Evolutionary conservation across 2,113 vertebrate genomes (phyloP), one percentile per base, ranked within the genome.

Genomic region (Pelobates fuscus): DNA sequence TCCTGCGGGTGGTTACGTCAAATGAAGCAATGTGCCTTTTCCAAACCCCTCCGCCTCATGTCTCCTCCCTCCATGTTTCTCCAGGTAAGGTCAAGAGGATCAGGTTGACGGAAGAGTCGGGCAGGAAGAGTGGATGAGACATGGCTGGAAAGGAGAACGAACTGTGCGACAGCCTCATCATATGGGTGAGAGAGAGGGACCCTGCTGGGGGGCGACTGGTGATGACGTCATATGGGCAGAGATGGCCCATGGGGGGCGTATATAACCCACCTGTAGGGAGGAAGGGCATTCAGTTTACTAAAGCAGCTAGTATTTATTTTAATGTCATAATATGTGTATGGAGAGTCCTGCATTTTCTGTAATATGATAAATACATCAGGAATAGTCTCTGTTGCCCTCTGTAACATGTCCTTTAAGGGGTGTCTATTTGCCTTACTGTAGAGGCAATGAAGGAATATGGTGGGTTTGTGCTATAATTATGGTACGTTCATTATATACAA

Each of bases 81-180:
- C 63, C 72, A 76, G 72, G 72, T 76, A 63, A 76, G 72, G 63
- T 67, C 63, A 67, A 29, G 52, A 7, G 62, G 61, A 66, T 41
- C 49, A 21, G 24, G 62, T 24, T 20, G 55, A 70, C 64, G n/a
- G 29, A 71, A 17, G 60, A 32, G 30, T 27, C 29, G 70, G 70
- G 30, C 29, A 54, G 52, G 30, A 64, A 73, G 12, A 41, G 59
- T 54, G 60, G 62, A 23, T 24, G 59, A 78, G 77, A 84, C 78
- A 91, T 92, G 92, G 91, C 89, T 67, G 77, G 84, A 1, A 82
- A 81, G 73, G 88, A 89, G 75, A 81, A 86, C 52, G 81, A 73
- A 3, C 82, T 91, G 62, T 90, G 88, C 57, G 89, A 92, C 15
- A 94, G 92, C 81, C 89, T 94, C 20, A 80, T 89, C 26, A 80